These are phyloP conservation scores for Lottia gigantea DNA, from an alignment of 2,888 invertebrate species.

Conservation along the genomic window DNA sequence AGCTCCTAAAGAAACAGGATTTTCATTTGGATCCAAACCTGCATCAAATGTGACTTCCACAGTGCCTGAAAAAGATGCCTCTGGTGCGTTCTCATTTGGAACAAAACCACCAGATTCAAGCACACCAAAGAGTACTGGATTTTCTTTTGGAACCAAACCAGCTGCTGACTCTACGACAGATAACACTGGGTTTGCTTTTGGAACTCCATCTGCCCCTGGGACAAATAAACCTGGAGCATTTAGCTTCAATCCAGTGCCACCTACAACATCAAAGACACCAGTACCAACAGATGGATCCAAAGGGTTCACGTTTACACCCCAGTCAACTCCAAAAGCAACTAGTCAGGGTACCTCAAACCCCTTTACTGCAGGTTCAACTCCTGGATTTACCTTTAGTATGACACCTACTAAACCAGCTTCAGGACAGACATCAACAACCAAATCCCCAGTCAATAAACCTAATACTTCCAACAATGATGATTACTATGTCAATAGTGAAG, in stretches of 20 bases:
- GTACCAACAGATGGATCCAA: background rate
- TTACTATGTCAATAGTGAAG: slow-evolving; percentile 72
- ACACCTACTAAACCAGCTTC: slow-evolving; percentile 29
- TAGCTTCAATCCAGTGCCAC: background rate
- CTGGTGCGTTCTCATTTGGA: background rate
- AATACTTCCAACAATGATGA: slow-evolving; percentile 53
- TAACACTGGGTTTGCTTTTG: slow-evolving; percentile 1
- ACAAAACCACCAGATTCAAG: too few species aligned
- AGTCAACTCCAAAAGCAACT: slow-evolving; percentile 14
- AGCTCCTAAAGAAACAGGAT: background rate
- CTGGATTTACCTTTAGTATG: slow-evolving; percentile 42
- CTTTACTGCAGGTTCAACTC: too few species aligned
- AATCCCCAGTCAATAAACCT: slow-evolving; percentile 24
- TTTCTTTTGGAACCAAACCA: background rate
- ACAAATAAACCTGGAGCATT: background rate
- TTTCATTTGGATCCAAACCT: too few species aligned
- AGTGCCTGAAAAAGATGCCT: background rate
- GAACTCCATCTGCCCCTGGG: slow-evolving; percentile 14
- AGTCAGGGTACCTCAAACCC: too few species aligned
- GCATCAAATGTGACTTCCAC: too few species aligned
- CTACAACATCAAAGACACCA: background rate
- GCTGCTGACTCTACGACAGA: slow-evolving; percentile 14
- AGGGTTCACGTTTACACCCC: slow-evolving; percentile 16
- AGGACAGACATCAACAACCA: background rate
- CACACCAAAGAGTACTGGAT: too few species aligned